Base-by-base conservation (phyloP, 2,888 invertebrate genomes). In the Gymnosoma rotundatum region DNA sequence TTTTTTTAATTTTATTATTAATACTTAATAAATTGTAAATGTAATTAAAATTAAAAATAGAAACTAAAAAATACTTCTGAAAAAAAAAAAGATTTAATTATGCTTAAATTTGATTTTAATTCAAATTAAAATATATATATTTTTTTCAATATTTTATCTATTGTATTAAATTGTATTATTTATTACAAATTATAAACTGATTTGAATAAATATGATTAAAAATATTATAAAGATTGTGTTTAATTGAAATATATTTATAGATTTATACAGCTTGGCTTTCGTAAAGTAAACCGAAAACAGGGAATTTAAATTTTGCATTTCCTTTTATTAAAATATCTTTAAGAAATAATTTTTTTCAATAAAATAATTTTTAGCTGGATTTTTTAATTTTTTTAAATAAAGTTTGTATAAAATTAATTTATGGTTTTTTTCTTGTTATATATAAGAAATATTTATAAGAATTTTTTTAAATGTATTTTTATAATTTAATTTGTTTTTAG, bases 201-300 rank as follows among this genome's bases (percentile, higher is more conserved):
- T 66, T 60, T 42, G 38, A 36, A 75, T 66, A 79, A 79, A 75
- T 58, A 67, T 52, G 0, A 8, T 78, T 63, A 69, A 66, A 70
- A 4, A 48, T 32, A 70, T 60, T 61, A 58, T 74, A 21, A 36
- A 18, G 5, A 6, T 56, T 56, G 5, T 52, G 21, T 38, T 69
- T 18, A 25, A 8, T 56, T 10, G 21, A 14, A n/a, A 9, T 38
- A 38, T 42, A n/a, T 54, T 32, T 18, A 45, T 32, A 60, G 21
- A 69, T 50, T 69, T 69, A 67, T 80, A 80, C 48, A 83, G 75
- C 61, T 83, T 83, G 60, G 76, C 67, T 75, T 83, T 72, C 56
- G 48, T 60, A 79, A 45, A 75, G 32, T 83, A 56, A 61, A 79
- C 58, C 75, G 45, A 58, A 76, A 72, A 38, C 16, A 72, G 32